Base-by-base conservation (phyloP, 2,797 vertebrate genomes). In the Crenuchus spilurus region DNA sequence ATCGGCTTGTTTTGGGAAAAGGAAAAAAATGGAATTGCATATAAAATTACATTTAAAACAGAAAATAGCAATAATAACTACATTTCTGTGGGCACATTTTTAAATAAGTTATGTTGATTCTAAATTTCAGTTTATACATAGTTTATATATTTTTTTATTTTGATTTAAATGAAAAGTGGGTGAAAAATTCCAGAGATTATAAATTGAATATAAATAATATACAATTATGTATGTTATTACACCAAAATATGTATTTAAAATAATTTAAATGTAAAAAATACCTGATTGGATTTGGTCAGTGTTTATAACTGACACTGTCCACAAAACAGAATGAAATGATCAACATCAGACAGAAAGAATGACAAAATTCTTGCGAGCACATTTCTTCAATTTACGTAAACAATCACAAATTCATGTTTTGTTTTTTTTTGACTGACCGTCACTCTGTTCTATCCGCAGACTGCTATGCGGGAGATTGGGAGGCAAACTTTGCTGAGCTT, bases 401-500 rank as follows among this genome's bases (percentile, higher is more conserved):
- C 62, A 39, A 64, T 49, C 33, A 30, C 54, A 9, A 6, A 5
- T 62, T 26, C 5, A 13, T 46, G 16, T 24, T 51, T n/a, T 51
- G 20, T 51, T n/a, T 51, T 24, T 61, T 42, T 46, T 64, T 30
- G 10, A 48, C 62, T 18, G 42, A 64, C 48, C 44, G 28, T 28
- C 11, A 31, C 24, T 39, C 20, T 16, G 20, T 41, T 55, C 60
- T 18, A 41, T 10, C 28, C 24, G 58, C 52, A 65, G 41, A 39
- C 70, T 31, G 5, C 31, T 54, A 78, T 46, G 52, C 44, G 49
- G 74, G 68, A 73, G 52, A 63, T 78, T 78, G 35, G 24, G 61
- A 73, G 69, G 51, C 74, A 70, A 77, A 79, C 81, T 83, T 80
- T 76, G 61, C 68, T 66, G 65, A 83, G 78, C 75, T 83, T 73